phyloP scores from a whole-genome alignment of 2,888 invertebrate genomes.

The Diaperis boleti region DNA sequence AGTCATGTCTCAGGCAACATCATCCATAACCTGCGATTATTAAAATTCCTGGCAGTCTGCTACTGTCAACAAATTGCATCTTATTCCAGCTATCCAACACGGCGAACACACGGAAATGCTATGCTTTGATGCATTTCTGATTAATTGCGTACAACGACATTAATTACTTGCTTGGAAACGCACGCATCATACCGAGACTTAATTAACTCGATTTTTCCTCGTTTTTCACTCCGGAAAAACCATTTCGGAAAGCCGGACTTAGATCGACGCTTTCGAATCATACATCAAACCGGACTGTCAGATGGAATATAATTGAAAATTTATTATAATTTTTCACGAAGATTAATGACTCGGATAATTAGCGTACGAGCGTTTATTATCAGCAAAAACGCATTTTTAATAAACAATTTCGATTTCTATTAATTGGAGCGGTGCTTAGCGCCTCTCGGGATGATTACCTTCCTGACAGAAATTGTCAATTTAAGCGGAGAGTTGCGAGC shows the following conservation, averaged over 20 bases:
- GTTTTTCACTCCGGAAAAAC: constrained; percentile 13
- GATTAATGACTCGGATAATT: constrained; percentile 43
- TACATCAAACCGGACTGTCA: constrained; percentile 37
- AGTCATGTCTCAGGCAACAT: background rate
- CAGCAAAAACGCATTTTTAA: constrained; percentile 38
- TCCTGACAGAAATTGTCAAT: background rate
- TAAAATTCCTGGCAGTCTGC: constrained; percentile 27
- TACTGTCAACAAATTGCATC: constrained; percentile 35
- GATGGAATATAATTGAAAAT: constrained; percentile 42
- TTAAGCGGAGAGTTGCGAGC: background rate
- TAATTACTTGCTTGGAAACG: constrained; percentile 28
- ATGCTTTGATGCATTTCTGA: constrained; percentile 34
- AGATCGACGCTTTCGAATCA: constrained; percentile 20
- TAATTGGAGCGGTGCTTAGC: constrained; percentile 15
- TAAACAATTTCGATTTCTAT: constrained; percentile 41
- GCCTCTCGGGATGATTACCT: background rate
- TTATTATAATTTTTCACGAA: constrained; percentile 43
- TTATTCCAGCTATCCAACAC: constrained; percentile 24
- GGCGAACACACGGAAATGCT: constrained; percentile 26
- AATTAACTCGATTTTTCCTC: constrained; percentile 10
- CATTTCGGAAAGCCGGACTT: constrained; percentile 12
- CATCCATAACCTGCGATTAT: constrained; percentile 18
- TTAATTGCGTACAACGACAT: constrained; percentile 34
- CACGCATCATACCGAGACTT: constrained; percentile 11
- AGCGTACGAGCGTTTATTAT: constrained; percentile 40